Percentiles rank a stretch among this genome's conserved stretches.
phyloP scores from a whole-genome alignment of 2,888 invertebrate genomes.

The Cetonia aurata region DNA sequence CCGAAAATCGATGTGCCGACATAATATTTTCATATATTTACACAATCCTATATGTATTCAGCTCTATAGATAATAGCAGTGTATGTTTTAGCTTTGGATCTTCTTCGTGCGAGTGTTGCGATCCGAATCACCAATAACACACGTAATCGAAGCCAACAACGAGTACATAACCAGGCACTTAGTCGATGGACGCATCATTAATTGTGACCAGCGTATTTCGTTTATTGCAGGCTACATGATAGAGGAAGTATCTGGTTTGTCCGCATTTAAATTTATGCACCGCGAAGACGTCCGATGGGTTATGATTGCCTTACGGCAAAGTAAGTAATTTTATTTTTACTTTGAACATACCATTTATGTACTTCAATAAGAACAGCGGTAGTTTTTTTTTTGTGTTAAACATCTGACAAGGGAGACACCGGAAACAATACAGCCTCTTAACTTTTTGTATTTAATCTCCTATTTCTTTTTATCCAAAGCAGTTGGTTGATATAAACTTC shows the following conservation, averaged over 20 bases:
- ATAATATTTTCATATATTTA: neutral
- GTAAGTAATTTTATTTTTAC: slow-evolving; percentile 67
- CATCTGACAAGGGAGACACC: too few relatives aligned
- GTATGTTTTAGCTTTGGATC: slow-evolving; percentile 71
- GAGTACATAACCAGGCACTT: slow-evolving; percentile 93
- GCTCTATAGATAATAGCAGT: slow-evolving; percentile 14
- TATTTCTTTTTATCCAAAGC: too few relatives aligned
- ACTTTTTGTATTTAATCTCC: too few relatives aligned
- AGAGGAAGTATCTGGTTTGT: slow-evolving; percentile 88
- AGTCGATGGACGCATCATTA: slow-evolving; percentile 89
- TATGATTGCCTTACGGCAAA: slow-evolving; percentile 87
- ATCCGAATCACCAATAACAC: slow-evolving; percentile 77
- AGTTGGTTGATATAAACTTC: too few relatives aligned
- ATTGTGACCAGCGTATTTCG: slow-evolving; percentile 92
- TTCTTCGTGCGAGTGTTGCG: slow-evolving; percentile 81
- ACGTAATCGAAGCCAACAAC: slow-evolving; percentile 77
- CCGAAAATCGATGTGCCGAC: too few relatives aligned
- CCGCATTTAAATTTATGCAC: slow-evolving; percentile 92
- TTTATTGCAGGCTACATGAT: slow-evolving; percentile 90
- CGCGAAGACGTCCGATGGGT: slow-evolving; percentile 91
- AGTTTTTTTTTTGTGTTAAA: neutral
- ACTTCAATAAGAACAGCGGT: neutral
- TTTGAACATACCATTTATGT: neutral
- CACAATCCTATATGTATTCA: neutral
- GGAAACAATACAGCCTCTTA: too few relatives aligned